Conservation (phyloP, 2,797 vertebrate species). For the Sebastes cheni region DNA sequence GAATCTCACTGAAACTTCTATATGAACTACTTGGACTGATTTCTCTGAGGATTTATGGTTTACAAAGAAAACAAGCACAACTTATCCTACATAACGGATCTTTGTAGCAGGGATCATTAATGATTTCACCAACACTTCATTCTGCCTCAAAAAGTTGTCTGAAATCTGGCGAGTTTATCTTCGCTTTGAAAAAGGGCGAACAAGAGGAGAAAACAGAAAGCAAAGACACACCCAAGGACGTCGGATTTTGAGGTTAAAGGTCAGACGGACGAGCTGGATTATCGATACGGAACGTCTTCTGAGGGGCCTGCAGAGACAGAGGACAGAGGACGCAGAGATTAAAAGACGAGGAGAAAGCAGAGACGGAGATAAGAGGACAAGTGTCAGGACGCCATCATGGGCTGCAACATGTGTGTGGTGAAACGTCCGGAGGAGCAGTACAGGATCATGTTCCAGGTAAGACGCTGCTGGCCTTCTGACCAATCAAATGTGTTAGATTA, state of each 20-base stretch:
- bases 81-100: neutral
- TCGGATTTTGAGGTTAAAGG: neutral
- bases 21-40: neutral
- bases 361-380: neutral
- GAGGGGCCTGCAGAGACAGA: neutral
- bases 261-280: slow-evolving; percentile 19
- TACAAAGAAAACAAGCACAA: neutral
- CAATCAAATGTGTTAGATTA: neutral
- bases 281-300: neutral
- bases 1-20: neutral
- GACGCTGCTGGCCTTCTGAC: neutral
- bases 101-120: neutral
- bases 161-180: neutral
- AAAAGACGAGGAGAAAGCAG: neutral
- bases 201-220: neutral
- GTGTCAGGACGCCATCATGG: slow-evolving; percentile 73
- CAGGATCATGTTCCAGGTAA: slow-evolving; percentile 89
- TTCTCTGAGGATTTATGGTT: neutral
- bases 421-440: slow-evolving; percentile 89
- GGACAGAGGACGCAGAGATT: neutral
- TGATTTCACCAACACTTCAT: neutral
- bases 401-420: slow-evolving; percentile 91
- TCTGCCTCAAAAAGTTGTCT: neutral
- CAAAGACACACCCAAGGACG: neutral
- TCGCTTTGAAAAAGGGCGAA: neutral